Evolutionary conservation across 1,140 invertebrate species (phyloP).

Genomic region (Elysia chlorotica): DNA sequence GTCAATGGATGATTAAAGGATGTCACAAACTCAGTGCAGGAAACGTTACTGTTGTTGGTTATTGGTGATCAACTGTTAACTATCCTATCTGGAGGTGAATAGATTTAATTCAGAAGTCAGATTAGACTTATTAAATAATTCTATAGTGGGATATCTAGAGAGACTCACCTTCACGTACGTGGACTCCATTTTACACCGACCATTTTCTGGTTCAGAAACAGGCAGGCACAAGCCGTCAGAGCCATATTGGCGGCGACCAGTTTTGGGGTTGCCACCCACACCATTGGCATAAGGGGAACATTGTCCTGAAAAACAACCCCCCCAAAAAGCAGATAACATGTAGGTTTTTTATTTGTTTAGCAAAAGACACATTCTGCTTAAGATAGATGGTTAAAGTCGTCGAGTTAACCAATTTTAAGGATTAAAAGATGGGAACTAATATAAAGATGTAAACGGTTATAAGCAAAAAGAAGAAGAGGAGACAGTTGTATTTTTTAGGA

Average conservation of each 20-base stretch:
- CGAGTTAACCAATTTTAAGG: too few relatives aligned
- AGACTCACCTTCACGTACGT: too few relatives aligned
- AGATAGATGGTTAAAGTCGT: too few relatives aligned
- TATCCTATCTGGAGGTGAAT: background rate
- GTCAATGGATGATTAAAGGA: background rate
- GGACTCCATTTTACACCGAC: background rate
- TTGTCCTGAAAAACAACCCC: too few relatives aligned
- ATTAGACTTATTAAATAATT: background rate
- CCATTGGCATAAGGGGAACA: too few relatives aligned
- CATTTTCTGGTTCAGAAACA: background rate
- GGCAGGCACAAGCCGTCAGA: background rate
- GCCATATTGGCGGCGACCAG: background rate
- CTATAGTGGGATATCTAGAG: background rate
- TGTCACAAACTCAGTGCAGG: background rate
- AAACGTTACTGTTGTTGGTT: background rate
- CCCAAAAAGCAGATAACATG: too few relatives aligned
- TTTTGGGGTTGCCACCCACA: background rate
- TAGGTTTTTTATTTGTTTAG: too few relatives aligned
- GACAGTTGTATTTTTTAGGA: too few relatives aligned
- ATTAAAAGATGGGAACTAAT: too few relatives aligned
- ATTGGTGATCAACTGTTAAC: background rate
- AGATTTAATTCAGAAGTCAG: background rate
- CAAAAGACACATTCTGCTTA: too few relatives aligned
- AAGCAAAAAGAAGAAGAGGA: too few relatives aligned
- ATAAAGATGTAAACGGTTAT: too few relatives aligned